A percentile compares a stretch with the other conserved stretches of the same genome.
Conservation (phyloP, 2,113 vertebrate genomes). For the Tragelaphus imberbis region DNA sequence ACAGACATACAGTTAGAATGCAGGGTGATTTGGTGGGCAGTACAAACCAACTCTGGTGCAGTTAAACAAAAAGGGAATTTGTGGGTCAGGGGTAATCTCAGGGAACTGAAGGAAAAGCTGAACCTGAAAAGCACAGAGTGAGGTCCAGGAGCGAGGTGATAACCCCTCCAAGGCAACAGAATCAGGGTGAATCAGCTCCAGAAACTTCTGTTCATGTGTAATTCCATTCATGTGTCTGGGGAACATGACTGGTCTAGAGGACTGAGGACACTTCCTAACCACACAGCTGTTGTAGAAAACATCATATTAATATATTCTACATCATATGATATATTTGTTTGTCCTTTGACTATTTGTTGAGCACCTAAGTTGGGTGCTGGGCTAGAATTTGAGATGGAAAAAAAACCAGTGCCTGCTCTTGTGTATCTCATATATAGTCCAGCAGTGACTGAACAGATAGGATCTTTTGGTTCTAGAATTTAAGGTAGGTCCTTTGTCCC, state of each 20-base stretch:
- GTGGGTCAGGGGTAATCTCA: background rate
- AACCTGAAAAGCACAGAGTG: background rate
- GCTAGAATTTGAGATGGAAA: background rate
- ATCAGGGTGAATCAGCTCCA: background rate
- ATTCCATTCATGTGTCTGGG: background rate
- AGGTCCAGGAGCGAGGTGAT: background rate
- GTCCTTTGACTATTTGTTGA: background rate
- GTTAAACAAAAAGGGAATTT: background rate
- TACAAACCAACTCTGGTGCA: background rate
- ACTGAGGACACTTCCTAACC: background rate
- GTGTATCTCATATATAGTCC: background rate
- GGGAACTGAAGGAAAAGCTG: background rate
- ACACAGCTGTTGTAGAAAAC: background rate
- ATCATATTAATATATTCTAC: background rate
- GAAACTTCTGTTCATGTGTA: background rate
- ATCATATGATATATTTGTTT: background rate
- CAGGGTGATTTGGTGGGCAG: background rate
- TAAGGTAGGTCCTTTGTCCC: background rate
- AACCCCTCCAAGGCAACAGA: background rate
- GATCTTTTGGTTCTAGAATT: background rate
- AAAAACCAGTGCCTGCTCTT: background rate
- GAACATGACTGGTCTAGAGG: background rate
- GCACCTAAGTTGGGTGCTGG: background rate
- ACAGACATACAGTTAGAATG: background rate
- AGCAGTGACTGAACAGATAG: background rate